Base-by-base conservation (phyloP, 2,113 vertebrate species). In the Triplophysa siluroides region DNA sequence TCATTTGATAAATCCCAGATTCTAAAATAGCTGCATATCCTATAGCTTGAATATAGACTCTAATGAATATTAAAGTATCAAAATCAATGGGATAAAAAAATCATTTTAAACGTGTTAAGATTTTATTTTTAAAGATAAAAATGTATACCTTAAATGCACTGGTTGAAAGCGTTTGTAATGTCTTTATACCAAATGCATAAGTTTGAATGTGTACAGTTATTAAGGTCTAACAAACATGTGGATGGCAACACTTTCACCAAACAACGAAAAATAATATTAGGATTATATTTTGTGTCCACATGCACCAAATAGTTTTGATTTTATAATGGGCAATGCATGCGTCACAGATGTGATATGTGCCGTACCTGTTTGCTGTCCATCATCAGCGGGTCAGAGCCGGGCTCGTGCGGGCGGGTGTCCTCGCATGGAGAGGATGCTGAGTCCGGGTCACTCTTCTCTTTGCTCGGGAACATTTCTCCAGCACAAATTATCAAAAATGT, bases 361-460 rank as follows among this genome's bases (percentile, higher is more conserved):
- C 33, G 43, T 93, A 98, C 97, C 97, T 97, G 95, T 80, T 75
- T 90, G 90, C 78, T 89, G 80, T 94, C 94, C 84, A 93, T 92
- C 84, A 93, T 92, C 19, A 95, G 94, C 21, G 95, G 95, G 13
- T 93, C 92, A 81, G 95, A 91, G 19, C 19, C 16, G 29, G 90
- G 92, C 78, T 93, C 95, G 83, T 95, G 94, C 54, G 92, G 93
- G 65, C 92, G 91, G 58, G 84, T 93, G 84, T 96, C 94, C 88
- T 94, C 94, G 45, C 90, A 91, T 43, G 94, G 93, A 86, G 96
- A 96, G 83, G 94, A 94, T 84, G 95, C 93, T 88, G 94, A 90
- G 84, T 98, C 96, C 90, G 95, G 94, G 63, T 95, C 96, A 56
- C 92, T 83, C 83, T 91, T 83, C 82, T 77, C 86, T 87, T 95